phyloP scores from a whole-genome alignment of 2,797 vertebrate genomes.

The Vultur gryphus region DNA sequence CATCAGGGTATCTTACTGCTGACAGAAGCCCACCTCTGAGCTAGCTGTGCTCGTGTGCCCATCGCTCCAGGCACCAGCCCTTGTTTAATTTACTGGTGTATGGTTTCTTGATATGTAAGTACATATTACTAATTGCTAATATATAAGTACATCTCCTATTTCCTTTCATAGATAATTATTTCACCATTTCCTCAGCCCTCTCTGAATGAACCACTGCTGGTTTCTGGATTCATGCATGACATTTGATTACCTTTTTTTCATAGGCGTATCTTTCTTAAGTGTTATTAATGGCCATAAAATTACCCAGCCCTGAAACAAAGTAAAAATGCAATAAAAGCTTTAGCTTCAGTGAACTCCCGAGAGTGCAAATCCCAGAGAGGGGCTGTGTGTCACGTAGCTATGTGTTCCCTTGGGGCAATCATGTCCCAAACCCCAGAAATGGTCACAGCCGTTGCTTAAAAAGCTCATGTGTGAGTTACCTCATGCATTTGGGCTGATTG shows the following conservation, averaged over 20 bases:
- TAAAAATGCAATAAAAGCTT: slow-evolving; percentile 15
- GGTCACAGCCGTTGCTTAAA: neutral
- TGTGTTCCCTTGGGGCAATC: neutral
- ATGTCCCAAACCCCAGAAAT: neutral
- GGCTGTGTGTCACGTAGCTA: neutral
- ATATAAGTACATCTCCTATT: neutral
- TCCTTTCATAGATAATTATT: neutral
- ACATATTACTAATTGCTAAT: neutral
- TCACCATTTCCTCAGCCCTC: neutral
- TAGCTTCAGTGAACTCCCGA: neutral
- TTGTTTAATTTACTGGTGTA: neutral
- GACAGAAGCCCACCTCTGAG: neutral
- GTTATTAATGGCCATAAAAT: slow-evolving; percentile 38
- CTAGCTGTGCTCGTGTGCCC: neutral
- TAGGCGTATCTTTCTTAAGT: neutral
- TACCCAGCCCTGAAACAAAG: neutral
- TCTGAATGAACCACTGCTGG: neutral
- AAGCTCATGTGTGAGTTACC: neutral
- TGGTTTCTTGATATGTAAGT: neutral
- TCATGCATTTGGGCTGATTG: neutral
- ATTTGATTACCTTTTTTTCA: slow-evolving; percentile 41
- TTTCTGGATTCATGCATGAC: slow-evolving; percentile 12
- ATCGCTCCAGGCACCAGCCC: neutral
- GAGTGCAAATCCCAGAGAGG: neutral
- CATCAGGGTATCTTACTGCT: too few relatives aligned